These are phyloP conservation scores for Sarcoramphus papa DNA, from an alignment of 2,797 vertebrate genomes.

Conservation along the genomic window DNA sequence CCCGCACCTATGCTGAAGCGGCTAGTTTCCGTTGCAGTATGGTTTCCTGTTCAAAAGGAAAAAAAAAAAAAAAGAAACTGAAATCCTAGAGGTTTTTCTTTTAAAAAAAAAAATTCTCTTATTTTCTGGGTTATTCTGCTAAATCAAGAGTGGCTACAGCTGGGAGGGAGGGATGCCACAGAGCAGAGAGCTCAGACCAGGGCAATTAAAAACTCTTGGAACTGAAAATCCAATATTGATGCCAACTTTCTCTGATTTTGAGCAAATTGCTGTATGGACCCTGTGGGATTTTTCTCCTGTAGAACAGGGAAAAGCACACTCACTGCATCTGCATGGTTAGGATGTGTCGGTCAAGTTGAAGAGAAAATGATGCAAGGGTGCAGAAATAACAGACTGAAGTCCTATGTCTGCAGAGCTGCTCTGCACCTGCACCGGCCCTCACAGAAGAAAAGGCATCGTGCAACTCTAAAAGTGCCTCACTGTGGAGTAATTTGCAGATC, in stretches of 20 bases:
- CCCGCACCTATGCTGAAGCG: background rate
- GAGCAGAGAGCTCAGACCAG: background rate
- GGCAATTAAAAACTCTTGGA: background rate
- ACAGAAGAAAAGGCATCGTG: background rate
- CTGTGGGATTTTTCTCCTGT: background rate
- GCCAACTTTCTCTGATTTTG: background rate
- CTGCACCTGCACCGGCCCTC: background rate
- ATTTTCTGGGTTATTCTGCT: background rate
- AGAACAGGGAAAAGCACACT: background rate
- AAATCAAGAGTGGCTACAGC: background rate
- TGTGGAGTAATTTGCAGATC: background rate
- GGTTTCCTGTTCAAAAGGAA: slow-evolving; percentile 29
- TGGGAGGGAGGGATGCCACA: background rate
- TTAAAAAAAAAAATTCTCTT: background rate
- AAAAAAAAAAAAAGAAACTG: background rate
- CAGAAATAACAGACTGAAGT: background rate
- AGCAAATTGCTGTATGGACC: background rate
- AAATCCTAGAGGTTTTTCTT: background rate
- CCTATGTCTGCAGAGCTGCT: background rate
- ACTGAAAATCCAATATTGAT: background rate
- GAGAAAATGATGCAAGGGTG: background rate
- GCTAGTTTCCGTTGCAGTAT: background rate
- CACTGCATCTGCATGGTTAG: background rate
- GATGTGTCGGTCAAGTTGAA: background rate
- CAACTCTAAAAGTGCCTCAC: background rate